A percentile compares a stretch with the other conserved stretches of the same genome.
Conservation (phyloP, 2,797 vertebrate species). For the Sylvilagus floridanus region DNA sequence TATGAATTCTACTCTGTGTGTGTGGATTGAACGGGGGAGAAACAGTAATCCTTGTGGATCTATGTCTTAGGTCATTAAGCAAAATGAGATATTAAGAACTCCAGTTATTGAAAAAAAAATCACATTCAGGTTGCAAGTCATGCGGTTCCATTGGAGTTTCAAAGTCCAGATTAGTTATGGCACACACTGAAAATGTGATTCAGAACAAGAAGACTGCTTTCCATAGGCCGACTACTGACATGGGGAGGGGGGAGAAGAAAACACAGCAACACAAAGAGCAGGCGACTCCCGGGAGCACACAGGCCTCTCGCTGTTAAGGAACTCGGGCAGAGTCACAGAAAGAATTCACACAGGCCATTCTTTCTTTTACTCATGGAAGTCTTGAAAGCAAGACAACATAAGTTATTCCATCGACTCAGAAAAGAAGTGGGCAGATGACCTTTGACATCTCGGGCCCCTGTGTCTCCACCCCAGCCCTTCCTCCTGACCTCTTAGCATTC, state of each 20-base stretch:
- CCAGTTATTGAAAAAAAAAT: conserved; percentile 80
- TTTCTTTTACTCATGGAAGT: conserved; percentile 70
- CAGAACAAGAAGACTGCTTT: conserved; percentile 60
- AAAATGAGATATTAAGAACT: conserved; percentile 85
- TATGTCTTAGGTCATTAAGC: conserved; percentile 85
- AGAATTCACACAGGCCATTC: conserved; percentile 37
- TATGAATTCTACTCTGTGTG: conserved; percentile 87
- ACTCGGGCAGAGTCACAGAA: conserved; percentile 34
- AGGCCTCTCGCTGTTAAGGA: conserved; percentile 59
- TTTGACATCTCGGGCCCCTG: conserved; percentile 61
- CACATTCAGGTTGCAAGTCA: conserved; percentile 80
- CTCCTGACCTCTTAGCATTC: conserved; percentile 76
- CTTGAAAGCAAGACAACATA: conserved; percentile 62
- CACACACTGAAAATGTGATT: conserved; percentile 75
- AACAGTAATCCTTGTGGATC: conserved; percentile 86
- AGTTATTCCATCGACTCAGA: conserved; percentile 44
- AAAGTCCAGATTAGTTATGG: conserved; percentile 75
- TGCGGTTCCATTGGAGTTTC: conserved; percentile 71
- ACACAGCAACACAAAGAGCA: conserved; percentile 31
- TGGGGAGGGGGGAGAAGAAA: conserved; percentile 59
- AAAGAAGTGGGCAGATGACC: conserved; percentile 67
- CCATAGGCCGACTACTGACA: conserved; percentile 48
- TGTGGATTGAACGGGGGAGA: conserved; percentile 85
- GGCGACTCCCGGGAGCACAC: not conserved
- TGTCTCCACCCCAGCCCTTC: conserved; percentile 7